phyloP scores from a whole-genome alignment of 2,113 vertebrate genomes.

The Nanorana parkeri region DNA sequence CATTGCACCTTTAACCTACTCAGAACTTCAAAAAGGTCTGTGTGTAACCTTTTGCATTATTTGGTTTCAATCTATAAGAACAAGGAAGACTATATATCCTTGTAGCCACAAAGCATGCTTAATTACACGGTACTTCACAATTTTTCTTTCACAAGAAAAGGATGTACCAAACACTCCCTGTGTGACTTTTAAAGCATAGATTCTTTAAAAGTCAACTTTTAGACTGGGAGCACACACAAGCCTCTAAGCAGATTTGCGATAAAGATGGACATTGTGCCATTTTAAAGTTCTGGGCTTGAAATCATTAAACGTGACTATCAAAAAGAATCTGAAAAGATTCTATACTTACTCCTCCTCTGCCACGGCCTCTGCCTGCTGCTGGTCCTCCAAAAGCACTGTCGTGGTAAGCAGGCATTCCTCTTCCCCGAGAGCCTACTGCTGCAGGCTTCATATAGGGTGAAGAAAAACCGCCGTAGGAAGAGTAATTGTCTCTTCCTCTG shows the following conservation, averaged over 20 bases:
- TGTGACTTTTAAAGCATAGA: constrained; percentile 34
- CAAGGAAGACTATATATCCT: constrained; percentile 42
- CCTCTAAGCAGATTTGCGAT: constrained; percentile 28
- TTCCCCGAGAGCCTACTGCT: constrained; percentile 89
- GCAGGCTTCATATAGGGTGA: constrained; percentile 86
- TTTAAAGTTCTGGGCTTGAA: constrained; percentile 83
- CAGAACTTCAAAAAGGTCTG: constrained; percentile 72
- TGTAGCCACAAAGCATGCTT: neutral
- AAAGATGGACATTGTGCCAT: constrained; percentile 70
- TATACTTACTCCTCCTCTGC: constrained; percentile 90
- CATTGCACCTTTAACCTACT: constrained; percentile 88
- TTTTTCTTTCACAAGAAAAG: constrained; percentile 48
- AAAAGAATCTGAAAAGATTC: constrained; percentile 91
- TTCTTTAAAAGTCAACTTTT: constrained; percentile 68
- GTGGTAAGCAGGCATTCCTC: constrained; percentile 87
- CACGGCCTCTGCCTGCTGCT: constrained; percentile 87
- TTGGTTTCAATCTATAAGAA: neutral
- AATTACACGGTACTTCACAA: neutral
- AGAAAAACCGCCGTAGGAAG: constrained; percentile 87
- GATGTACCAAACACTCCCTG: neutral
- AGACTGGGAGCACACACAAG: constrained; percentile 25
- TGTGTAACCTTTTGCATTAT: constrained; percentile 69
- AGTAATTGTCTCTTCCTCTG: constrained; percentile 86
- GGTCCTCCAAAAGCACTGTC: constrained; percentile 87
- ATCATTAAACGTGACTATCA: constrained; percentile 85